These are phyloP conservation scores for Ciconia maguari DNA, from an alignment of 2,113 vertebrate species.

Conservation along the genomic window DNA sequence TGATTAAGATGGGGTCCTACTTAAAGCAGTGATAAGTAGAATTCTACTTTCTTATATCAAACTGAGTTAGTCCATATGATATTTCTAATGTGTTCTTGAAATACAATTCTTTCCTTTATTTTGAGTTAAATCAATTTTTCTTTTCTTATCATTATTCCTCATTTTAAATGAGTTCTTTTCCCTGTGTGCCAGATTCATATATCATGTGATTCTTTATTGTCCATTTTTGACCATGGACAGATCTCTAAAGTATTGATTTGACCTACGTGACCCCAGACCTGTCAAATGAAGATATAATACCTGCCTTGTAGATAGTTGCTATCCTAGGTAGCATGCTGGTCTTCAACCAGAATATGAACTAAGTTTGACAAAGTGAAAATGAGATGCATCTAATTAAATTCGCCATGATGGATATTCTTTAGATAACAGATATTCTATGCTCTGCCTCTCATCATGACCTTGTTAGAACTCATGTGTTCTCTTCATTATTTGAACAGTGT, in stretches of 20 bases:
- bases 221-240: neutral
- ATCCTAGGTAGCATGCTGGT: neutral
- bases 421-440: neutral
- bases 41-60: neutral
- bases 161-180: neutral
- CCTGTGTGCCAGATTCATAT: neutral
- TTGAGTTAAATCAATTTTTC: neutral
- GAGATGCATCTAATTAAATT: neutral
- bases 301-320: neutral
- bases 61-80: neutral
- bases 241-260: slow-evolving; percentile 30
- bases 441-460: slow-evolving; percentile 3
- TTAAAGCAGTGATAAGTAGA: neutral
- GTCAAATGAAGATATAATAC: slow-evolving; percentile 15
- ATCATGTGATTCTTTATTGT: neutral
- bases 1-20: neutral
- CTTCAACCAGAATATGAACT: slow-evolving; percentile 34
- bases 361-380: slow-evolving; percentile 37
- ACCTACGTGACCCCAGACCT: neutral
- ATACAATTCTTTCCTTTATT: neutral
- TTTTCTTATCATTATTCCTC: neutral
- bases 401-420: neutral
- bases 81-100: neutral
- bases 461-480: neutral
- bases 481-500: neutral